Evolutionary conservation across 2,888 invertebrate species (phyloP).

Genomic region (Dioctria rufipes): DNA sequence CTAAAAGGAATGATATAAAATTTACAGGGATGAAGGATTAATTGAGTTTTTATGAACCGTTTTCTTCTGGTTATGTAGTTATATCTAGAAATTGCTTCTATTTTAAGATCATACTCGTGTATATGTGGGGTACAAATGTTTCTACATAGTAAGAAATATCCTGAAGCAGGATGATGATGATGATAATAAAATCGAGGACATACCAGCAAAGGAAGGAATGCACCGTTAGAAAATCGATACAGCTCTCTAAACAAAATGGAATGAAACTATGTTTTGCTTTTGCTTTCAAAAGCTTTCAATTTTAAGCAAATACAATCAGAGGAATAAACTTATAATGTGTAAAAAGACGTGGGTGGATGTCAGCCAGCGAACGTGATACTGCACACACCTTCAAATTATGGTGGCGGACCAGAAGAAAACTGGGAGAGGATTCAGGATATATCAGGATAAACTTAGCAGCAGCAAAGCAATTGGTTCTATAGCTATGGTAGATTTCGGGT

Average conservation of each 20-base stretch:
- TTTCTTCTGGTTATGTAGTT: too few relatives aligned
- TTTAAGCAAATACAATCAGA: conserved; percentile 36
- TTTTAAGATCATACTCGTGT: too few relatives aligned
- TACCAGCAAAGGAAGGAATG: not conserved
- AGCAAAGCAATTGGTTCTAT: not conserved
- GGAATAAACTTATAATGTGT: conserved; percentile 11
- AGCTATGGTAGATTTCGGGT: not conserved
- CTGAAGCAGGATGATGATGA: too few relatives aligned
- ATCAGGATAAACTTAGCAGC: not conserved
- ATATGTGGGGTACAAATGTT: too few relatives aligned
- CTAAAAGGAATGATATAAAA: too few relatives aligned
- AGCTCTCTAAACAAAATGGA: not conserved
- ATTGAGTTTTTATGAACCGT: too few relatives aligned
- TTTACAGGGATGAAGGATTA: too few relatives aligned
- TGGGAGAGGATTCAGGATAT: not conserved
- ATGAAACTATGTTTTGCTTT: conserved; percentile 1
- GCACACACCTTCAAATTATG: not conserved
- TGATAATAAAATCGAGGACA: too few relatives aligned
- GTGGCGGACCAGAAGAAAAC: not conserved
- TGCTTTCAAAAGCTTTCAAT: conserved; percentile 18
- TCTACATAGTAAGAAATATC: too few relatives aligned
- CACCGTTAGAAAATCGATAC: conserved; percentile 10
- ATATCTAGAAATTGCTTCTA: too few relatives aligned
- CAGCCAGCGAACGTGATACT: not conserved
- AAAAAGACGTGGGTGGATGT: not conserved